Conservation (phyloP, 2,113 vertebrate genomes). For the Pardalotus punctatus region DNA sequence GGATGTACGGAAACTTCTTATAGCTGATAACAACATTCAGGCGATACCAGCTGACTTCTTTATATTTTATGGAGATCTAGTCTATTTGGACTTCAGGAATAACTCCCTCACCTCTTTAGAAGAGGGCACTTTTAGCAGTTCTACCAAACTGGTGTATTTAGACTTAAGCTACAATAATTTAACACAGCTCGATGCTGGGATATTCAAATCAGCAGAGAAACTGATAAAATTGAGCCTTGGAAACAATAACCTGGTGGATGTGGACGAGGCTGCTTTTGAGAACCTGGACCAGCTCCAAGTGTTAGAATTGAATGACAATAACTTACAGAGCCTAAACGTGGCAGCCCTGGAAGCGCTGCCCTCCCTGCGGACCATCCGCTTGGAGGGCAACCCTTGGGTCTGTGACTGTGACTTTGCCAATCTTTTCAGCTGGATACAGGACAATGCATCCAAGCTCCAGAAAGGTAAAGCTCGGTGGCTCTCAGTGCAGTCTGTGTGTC, state of each 20-base stretch:
- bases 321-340: conserved; percentile 85
- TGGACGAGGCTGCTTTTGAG: conserved; percentile 88
- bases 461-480: conserved; percentile 77
- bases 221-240: conserved; percentile 90
- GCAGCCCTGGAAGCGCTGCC: conserved; percentile 85
- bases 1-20: conserved; percentile 90
- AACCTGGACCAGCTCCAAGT: conserved; percentile 91
- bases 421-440: conserved; percentile 91
- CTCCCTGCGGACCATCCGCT: conserved; percentile 84
- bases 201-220: conserved; percentile 87
- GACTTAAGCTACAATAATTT: conserved; percentile 95
- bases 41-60: conserved; percentile 92
- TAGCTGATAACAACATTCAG: conserved; percentile 92
- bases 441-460: conserved; percentile 90
- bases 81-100: conserved; percentile 95
- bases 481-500: neutral
- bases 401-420: conserved; percentile 96
- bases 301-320: conserved; percentile 90
- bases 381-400: conserved; percentile 97
- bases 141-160: conserved; percentile 90
- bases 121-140: conserved; percentile 90
- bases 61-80: conserved; percentile 92
- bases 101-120: conserved; percentile 89
- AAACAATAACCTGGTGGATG: conserved; percentile 88
- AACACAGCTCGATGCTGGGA: conserved; percentile 87